These are phyloP conservation scores for Antechinus stuartii DNA, from an alignment of 2,113 vertebrate genomes.

Conservation along the genomic window DNA sequence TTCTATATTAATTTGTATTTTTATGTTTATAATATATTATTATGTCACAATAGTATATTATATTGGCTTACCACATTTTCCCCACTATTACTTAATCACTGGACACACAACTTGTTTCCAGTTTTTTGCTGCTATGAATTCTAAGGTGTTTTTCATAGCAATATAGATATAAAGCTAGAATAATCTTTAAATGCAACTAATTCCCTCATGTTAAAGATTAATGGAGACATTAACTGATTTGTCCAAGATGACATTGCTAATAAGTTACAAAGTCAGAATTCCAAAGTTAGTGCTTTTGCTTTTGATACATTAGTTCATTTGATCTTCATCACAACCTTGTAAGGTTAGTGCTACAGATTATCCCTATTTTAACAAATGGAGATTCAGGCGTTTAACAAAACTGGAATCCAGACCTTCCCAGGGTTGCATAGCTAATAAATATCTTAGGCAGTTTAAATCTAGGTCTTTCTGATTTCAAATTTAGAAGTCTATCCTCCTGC, in stretches of 20 bases:
- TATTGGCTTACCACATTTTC: neutral
- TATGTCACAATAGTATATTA: neutral
- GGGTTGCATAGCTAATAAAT: neutral
- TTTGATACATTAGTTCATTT: neutral
- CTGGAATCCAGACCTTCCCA: neutral
- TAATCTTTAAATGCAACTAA: neutral
- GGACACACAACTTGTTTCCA: neutral
- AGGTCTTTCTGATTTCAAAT: neutral
- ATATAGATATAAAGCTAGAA: neutral
- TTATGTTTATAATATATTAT: neutral
- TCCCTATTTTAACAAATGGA: neutral
- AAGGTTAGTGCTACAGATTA: neutral
- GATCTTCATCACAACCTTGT: neutral
- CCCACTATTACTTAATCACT: neutral
- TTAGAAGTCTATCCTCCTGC: neutral
- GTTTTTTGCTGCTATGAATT: neutral
- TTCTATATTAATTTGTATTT: neutral
- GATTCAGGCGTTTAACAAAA: neutral
- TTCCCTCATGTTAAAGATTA: neutral
- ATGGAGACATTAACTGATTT: neutral
- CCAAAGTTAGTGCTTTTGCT: neutral
- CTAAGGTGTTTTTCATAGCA: neutral
- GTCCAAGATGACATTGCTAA: neutral
- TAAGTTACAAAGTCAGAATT: neutral
- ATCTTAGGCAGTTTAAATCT: no score